Evolutionary conservation across 2,888 invertebrate species (phyloP).

Genomic region (Chrysolina haemoptera): DNA sequence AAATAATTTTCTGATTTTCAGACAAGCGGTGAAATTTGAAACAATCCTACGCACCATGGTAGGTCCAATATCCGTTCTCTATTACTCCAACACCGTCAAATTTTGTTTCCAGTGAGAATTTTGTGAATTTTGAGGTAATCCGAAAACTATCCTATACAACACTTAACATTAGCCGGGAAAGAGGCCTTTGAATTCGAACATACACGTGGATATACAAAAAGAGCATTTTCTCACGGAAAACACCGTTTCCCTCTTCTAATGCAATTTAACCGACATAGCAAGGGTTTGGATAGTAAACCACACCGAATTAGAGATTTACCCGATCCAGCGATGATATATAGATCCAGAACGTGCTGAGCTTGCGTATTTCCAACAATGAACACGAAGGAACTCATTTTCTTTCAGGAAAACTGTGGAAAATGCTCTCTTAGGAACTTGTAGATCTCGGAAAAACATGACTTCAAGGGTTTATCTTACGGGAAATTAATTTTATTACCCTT

Average conservation of each 20-base stretch:
- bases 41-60: too few species aligned
- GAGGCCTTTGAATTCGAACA: too few species aligned
- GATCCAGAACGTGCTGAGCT: conserved; percentile 9
- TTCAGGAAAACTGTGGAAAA: conserved; percentile 4
- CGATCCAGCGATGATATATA: conserved; percentile 4
- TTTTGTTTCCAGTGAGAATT: too few species aligned
- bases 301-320: background rate
- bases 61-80: too few species aligned
- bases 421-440: conserved; percentile 8
- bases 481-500: conserved; percentile 14
- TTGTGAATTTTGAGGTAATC: too few species aligned
- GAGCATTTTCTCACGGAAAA: too few species aligned
- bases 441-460: conserved; percentile 12
- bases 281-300: conserved; percentile 1
- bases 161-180: too few species aligned
- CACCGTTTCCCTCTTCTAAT: background rate
- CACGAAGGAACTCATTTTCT: background rate
- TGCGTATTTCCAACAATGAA: conserved; percentile 12
- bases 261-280: background rate
- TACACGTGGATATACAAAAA: too few species aligned
- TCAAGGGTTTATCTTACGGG: conserved; percentile 5
- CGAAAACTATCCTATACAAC: too few species aligned
- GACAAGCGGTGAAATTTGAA: too few species aligned
- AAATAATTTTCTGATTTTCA: too few species aligned
- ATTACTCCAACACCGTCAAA: too few species aligned